These are phyloP conservation scores for Meandrusa payeni DNA, from an alignment of 2,888 invertebrate genomes.

Conservation along the genomic window DNA sequence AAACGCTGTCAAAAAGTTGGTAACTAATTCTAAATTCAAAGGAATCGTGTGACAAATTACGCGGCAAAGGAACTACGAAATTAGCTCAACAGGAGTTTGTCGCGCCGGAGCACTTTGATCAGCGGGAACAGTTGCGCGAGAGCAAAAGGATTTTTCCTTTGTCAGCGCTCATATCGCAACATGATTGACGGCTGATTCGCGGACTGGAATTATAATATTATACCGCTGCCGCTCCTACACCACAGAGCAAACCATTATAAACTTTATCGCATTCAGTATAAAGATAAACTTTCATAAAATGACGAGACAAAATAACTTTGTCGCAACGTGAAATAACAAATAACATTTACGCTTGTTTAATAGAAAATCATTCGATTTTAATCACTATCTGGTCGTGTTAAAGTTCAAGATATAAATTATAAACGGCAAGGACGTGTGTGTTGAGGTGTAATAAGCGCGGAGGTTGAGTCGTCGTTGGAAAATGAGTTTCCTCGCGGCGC, in stretches of 20 bases:
- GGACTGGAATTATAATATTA: constrained; percentile 56
- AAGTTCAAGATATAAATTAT: not conserved
- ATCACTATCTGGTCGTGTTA: constrained; percentile 27
- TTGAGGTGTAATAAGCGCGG: constrained; percentile 64
- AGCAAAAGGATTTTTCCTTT: constrained; percentile 76
- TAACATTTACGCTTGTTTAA: constrained; percentile 3
- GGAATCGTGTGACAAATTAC: constrained; percentile 44
- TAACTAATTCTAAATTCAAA: constrained; percentile 30
- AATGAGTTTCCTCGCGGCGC: constrained; percentile 74
- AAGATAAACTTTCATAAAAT: constrained; percentile 21
- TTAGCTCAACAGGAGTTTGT: constrained; percentile 68
- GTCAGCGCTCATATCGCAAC: constrained; percentile 64
- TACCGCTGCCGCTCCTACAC: constrained; percentile 23
- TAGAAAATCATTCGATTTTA: constrained; percentile 27
- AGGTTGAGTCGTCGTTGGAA: constrained; percentile 70
- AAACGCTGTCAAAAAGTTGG: constrained; percentile 9
- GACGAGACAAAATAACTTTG: constrained; percentile 30
- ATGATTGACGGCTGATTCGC: constrained; percentile 75
- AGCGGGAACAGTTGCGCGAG: constrained; percentile 55
- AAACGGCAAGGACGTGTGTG: constrained; percentile 33
- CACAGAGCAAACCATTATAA: constrained; percentile 21
- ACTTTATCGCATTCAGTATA: constrained; percentile 27
- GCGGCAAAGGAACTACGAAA: constrained; percentile 54
- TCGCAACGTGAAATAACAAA: constrained; percentile 33
- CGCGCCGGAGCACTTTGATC: constrained; percentile 70